These are phyloP conservation scores for Pteropus rufus DNA, from an alignment of 2,797 vertebrate species.

Conservation along the genomic window DNA sequence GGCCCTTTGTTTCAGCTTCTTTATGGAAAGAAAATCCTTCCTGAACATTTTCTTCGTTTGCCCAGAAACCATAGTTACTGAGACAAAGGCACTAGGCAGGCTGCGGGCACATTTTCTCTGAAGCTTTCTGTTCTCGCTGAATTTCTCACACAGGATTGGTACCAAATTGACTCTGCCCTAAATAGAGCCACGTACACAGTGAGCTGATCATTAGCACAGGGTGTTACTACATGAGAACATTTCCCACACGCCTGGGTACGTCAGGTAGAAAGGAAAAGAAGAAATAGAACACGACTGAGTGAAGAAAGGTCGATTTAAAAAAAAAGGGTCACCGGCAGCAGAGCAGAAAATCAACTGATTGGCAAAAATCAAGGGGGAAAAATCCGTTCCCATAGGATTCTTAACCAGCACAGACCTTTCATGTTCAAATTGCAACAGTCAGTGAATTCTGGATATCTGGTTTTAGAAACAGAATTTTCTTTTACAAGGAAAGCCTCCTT, in stretches of 20 bases:
- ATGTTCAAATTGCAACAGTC: not conserved
- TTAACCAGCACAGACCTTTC: not conserved
- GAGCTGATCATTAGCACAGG: not conserved
- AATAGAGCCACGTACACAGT: not conserved
- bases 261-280: not conserved
- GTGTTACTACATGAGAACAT: rapidly evolving
- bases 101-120: not conserved
- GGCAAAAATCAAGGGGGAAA: not conserved
- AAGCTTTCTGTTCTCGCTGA: constrained; percentile 1
- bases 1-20: not conserved
- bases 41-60: not conserved
- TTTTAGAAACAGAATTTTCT: not conserved
- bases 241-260: not conserved
- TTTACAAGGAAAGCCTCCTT: not conserved
- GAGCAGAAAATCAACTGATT: not conserved
- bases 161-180: not conserved
- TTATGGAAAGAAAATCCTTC: not conserved
- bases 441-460: not conserved
- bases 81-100: constrained; percentile 5
- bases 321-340: not conserved
- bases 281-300: not conserved
- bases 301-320: not conserved
- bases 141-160: not conserved
- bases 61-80: constrained; percentile 43
- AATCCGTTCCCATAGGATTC: not conserved